These are phyloP conservation scores for Sabellastarte sp. DNA, from an alignment of 2,888 invertebrate species.

Conservation along the genomic window DNA sequence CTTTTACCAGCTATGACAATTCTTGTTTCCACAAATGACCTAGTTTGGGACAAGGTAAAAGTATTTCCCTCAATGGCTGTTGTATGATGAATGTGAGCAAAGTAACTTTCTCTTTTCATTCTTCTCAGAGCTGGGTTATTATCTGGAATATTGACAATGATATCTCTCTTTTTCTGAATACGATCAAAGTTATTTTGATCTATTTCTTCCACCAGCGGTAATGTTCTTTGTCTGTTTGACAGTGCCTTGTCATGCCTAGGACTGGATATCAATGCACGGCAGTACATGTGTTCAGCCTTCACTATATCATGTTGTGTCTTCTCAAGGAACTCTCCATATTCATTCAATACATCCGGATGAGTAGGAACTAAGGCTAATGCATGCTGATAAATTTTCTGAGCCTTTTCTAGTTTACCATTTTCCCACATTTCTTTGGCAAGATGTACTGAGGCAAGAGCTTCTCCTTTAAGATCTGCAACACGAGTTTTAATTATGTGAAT, in stretches of 20 bases:
- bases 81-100: slow-evolving; percentile 90
- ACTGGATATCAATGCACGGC: slow-evolving; percentile 76
- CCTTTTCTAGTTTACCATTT: slow-evolving; percentile 80
- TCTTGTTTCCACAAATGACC: slow-evolving; percentile 86
- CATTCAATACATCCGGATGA: slow-evolving; percentile 87
- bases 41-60: slow-evolving; percentile 87
- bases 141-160: slow-evolving; percentile 78
- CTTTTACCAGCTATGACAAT: slow-evolving; percentile 81
- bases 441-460: not conserved
- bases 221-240: slow-evolving; percentile 77
- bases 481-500: no score
- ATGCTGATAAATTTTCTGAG: slow-evolving; percentile 69
- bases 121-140: slow-evolving; percentile 77
- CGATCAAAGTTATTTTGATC: slow-evolving; percentile 70
- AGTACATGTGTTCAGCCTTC: slow-evolving; percentile 85
- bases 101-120: slow-evolving; percentile 92
- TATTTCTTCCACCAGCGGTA: slow-evolving; percentile 80
- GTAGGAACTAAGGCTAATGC: slow-evolving; percentile 86
- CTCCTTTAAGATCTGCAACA: not conserved
- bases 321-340: slow-evolving; percentile 91
- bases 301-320: slow-evolving; percentile 80
- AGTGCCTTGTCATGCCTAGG: slow-evolving; percentile 70
- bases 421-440: slow-evolving; percentile 81
- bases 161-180: slow-evolving; percentile 82
- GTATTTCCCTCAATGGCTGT: slow-evolving; percentile 98